A percentile compares a stretch with the other conserved stretches of the same genome.
Conservation (phyloP, 2,797 vertebrate species). For the Ctenopoma kingsleyae region DNA sequence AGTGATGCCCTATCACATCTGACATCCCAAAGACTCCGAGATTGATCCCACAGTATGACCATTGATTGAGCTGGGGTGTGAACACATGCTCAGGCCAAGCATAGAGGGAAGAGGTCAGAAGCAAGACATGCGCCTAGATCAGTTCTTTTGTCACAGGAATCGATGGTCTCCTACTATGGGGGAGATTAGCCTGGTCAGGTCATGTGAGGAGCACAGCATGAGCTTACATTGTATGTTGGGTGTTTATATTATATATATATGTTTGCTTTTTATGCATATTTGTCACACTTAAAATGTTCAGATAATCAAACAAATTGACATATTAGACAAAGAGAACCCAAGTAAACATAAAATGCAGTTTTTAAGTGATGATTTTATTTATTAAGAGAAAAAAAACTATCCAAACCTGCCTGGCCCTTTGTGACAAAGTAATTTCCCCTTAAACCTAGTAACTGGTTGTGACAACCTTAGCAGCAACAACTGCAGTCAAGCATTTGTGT, state of each 20-base stretch:
- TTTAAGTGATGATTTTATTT: no score
- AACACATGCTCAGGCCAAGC: conserved; percentile 45
- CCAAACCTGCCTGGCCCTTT: no score
- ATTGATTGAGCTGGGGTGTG: conserved; percentile 76
- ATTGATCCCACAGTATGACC: conserved; percentile 70
- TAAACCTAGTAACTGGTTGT: no score
- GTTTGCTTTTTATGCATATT: background rate
- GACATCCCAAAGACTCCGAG: conserved; percentile 68
- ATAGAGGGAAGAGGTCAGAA: conserved; percentile 57
- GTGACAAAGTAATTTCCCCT: no score
- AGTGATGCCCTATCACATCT: conserved; percentile 69
- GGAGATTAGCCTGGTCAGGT: conserved; percentile 63
- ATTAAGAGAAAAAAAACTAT: no score
- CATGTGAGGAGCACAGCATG: conserved; percentile 48
- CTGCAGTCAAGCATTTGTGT: no score
- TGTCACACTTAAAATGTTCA: no score
- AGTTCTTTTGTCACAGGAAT: conserved; percentile 71
- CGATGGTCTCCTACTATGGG: conserved; percentile 68
- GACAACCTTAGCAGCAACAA: no score
- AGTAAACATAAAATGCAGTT: no score
- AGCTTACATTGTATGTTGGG: conserved; percentile 12
- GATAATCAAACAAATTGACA: no score
- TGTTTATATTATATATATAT: background rate
- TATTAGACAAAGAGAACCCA: no score
- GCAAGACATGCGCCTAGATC: conserved; percentile 57